Evolutionary conservation across 2,888 invertebrate species (phyloP).

Genomic region (Phalera bucephala): DNA sequence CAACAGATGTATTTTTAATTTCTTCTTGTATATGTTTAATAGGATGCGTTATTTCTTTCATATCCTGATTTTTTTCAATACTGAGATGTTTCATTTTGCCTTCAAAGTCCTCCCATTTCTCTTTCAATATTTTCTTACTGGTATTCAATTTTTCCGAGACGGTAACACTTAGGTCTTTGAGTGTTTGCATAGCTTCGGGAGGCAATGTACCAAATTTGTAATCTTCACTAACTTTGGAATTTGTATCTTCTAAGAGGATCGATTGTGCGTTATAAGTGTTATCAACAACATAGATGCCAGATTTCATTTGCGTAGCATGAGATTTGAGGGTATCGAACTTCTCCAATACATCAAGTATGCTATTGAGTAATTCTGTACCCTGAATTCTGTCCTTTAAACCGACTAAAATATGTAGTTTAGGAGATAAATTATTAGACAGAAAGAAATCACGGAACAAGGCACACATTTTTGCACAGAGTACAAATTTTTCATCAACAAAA

Average conservation of each 20-base stretch:
- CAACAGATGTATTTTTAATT: slow-evolving; percentile 29
- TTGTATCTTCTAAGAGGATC: slow-evolving; percentile 45
- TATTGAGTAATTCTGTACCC: slow-evolving; percentile 60
- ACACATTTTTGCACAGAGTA: slow-evolving; percentile 84
- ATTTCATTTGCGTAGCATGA: slow-evolving; percentile 71
- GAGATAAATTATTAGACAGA: slow-evolving; percentile 64
- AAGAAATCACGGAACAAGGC: slow-evolving; percentile 79
- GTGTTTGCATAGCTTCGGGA: slow-evolving; percentile 74
- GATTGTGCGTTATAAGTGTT: slow-evolving; percentile 67
- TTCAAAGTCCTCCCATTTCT: slow-evolving; percentile 81
- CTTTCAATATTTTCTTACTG: slow-evolving; percentile 78
- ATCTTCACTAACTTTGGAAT: slow-evolving; percentile 46
- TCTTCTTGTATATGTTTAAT: slow-evolving; percentile 17
- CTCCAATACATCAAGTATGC: slow-evolving; percentile 59
- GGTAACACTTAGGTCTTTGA: slow-evolving; percentile 74
- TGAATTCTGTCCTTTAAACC: slow-evolving; percentile 77
- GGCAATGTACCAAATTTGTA: slow-evolving; percentile 60
- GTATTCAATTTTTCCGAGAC: slow-evolving; percentile 79
- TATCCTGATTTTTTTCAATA: slow-evolving; percentile 49
- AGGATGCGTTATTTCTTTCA: slow-evolving; percentile 31
- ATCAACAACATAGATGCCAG: slow-evolving; percentile 83
- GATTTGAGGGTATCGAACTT: slow-evolving; percentile 62
- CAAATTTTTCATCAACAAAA: slow-evolving; percentile 84
- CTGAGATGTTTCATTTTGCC: slow-evolving; percentile 72
- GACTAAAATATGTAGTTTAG: slow-evolving; percentile 78